Conservation (phyloP, 2,888 invertebrate species). For the Parascotia fuliginaria region DNA sequence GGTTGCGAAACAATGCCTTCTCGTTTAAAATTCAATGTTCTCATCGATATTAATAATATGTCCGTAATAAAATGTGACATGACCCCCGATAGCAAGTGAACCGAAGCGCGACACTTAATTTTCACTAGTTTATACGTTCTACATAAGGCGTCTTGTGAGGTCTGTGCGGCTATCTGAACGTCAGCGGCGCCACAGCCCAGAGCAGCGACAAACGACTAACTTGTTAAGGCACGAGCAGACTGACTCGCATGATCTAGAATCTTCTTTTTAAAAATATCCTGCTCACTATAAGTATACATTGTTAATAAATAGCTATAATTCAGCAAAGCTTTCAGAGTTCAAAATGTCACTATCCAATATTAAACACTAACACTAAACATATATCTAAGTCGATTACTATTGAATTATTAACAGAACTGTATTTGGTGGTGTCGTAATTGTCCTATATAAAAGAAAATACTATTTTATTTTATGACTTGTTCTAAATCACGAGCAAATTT, state of each 20-base stretch:
- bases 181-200: slow-evolving; percentile 65
- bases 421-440: no score
- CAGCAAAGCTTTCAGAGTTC: not conserved
- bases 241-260: slow-evolving; percentile 3
- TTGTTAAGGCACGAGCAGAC: slow-evolving; percentile 49
- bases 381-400: no score
- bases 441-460: no score
- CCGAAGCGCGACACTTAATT: slow-evolving; percentile 79
- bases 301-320: not conserved
- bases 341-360: not conserved
- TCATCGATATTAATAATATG: slow-evolving; percentile 78
- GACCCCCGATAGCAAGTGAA: slow-evolving; percentile 77
- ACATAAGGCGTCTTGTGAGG: slow-evolving; percentile 78
- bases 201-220: slow-evolving; percentile 52
- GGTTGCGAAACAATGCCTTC: slow-evolving; percentile 69
- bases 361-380: no score
- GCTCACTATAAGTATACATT: not conserved
- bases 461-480: no score
- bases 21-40: slow-evolving; percentile 77
- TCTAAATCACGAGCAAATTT: no score
- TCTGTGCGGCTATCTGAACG: slow-evolving; percentile 58
- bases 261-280: not conserved
- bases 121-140: slow-evolving; percentile 80
- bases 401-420: no score
- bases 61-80: slow-evolving; percentile 80